Evolutionary conservation across 2,888 invertebrate genomes (phyloP), one percentile per base, ranked within the genome.

Genomic region (Brachyptera putata): DNA sequence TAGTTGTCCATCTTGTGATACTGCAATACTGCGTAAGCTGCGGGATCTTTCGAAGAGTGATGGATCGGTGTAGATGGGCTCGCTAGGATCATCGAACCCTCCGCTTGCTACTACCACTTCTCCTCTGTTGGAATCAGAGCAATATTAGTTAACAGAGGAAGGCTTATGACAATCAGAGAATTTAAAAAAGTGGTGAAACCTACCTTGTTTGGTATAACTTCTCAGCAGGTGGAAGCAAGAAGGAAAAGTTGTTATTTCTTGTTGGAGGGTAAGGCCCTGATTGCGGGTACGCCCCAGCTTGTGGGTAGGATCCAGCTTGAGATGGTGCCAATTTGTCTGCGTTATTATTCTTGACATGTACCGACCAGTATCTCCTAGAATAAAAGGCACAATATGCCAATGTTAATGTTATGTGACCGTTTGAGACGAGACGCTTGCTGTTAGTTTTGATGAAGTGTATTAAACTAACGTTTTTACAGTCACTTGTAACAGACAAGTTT

Each of bases 41-140:
- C 89, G 81, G 26, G 90, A 89, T 66, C 91, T 82, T 62, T 73
- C 72, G 71, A 94, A 94, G 36, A 94, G 78, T 1, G 92, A 91
- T 0, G 93, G 93, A 76, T 94, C 93, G 0, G 93, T 93, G 76
- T 94, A 94, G 68, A 94, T 94, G 1, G 94, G 93, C 73, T 94
- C 94, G 72, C 92, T 93, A 36, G 93, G 93, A 73, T 94, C 91
- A 71, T 89, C 91, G 70, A 91, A 91, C 56, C 79, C 64, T 74
- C 77, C 22, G 11, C 49, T 56, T 14, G 46, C 56, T 11, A 53
- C 43, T 3, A n/a, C n/a, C n/a, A n/a, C n/a, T n/a, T n/a, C n/a
- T n/a, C n/a, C n/a, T n/a, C n/a, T n/a, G n/a, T n/a, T 41, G 36
- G 63, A 60, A 63, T 49, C 48, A 37, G n/a, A 3, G n/a, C 24